Evolutionary conservation across 1,140 invertebrate genomes (phyloP).

Genomic region (Eupeodes corollae): DNA sequence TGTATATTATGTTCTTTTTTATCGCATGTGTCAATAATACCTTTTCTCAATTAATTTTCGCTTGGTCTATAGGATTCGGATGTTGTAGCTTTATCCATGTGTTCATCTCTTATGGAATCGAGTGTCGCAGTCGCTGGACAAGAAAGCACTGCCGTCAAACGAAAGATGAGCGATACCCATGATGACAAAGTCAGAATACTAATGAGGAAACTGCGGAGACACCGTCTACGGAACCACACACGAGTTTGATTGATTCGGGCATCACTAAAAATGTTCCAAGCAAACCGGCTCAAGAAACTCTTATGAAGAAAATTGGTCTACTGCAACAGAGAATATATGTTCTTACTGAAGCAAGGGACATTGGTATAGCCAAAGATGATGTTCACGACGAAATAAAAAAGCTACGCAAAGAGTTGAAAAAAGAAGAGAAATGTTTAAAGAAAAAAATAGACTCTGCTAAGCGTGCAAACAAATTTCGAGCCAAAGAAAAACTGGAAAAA

Average conservation of each 20-base stretch:
- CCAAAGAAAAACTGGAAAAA: constrained; percentile 4
- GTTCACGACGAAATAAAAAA: constrained; percentile 2
- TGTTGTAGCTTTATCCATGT: constrained; percentile 3
- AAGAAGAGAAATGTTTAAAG: no score
- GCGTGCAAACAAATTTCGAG: constrained; percentile 4
- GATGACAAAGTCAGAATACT: constrained; percentile 7
- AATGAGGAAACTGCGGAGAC: constrained; percentile 9
- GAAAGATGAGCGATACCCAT: constrained; percentile 7
- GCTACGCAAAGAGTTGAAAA: constrained; percentile 3
- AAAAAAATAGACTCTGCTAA: constrained; percentile 5
- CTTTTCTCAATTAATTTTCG: constrained; percentile 4
- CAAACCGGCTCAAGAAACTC: constrained; percentile 12
- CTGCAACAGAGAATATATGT: constrained; percentile 6
- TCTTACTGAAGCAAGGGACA: constrained; percentile 4
- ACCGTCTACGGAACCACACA: constrained; percentile 9
- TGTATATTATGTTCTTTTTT: neutral
- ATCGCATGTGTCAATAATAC: constrained; percentile 3
- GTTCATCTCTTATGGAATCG: constrained; percentile 5
- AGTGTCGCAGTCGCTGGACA: constrained; percentile 2
- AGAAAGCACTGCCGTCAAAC: constrained; percentile 9
- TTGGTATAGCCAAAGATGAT: constrained; percentile 3
- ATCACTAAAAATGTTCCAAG: constrained; percentile 5
- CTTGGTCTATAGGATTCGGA: constrained; percentile 3
- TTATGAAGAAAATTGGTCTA: constrained; percentile 8
- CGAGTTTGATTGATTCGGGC: no score